Evolutionary conservation across 1,140 invertebrate genomes (phyloP), one percentile per base, ranked within the genome.

Genomic region (Potamilus streckersoni): DNA sequence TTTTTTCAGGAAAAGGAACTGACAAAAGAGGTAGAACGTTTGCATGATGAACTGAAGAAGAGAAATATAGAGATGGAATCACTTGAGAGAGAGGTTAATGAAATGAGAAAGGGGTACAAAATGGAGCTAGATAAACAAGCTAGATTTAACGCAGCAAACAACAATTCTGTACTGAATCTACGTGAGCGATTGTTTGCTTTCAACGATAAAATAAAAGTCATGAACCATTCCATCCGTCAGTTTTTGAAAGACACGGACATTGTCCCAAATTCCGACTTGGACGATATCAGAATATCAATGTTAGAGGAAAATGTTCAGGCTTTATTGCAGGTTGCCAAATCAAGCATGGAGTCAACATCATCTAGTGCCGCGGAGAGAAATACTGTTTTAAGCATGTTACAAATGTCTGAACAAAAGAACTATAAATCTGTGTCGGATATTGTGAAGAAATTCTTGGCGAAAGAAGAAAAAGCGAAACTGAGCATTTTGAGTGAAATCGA

Each of bases 261-360:
- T 4, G 70, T 72, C 2, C 27, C 17, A 15, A 31, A 66, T 17
- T 70, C 68, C 16, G 75, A 77, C 58, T 11, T 66, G 2, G 69
- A 73, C 13, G 73, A 77, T 62, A 56, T 72, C 2, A 77, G 69
- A 27, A 67, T 77, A 31, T 72, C 75, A 4, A 19, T 72, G 56
- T 67, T 77, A 38, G 75, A 77, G n/a, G 73, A 70, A 49, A 77
- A 77, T 58, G 75, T 77, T 27, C 56, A 71, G 38, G 69, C 68
- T 55, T 58, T 77, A 14, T 69, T 72, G 23, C 65, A 72, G n/a
- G 56, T 71, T 19, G 75, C 75, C 8, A 67, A 71, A 55, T 61
- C 65, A 56, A 77, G 69, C 64, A 61, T 72, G 38, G 75, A 77
- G 60, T 62, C 23, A 13, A 66, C 70, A n/a, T 67, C 69, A n/a